Evolutionary conservation across 2,797 vertebrate species (phyloP).

Genomic region (Alcedo atthis): DNA sequence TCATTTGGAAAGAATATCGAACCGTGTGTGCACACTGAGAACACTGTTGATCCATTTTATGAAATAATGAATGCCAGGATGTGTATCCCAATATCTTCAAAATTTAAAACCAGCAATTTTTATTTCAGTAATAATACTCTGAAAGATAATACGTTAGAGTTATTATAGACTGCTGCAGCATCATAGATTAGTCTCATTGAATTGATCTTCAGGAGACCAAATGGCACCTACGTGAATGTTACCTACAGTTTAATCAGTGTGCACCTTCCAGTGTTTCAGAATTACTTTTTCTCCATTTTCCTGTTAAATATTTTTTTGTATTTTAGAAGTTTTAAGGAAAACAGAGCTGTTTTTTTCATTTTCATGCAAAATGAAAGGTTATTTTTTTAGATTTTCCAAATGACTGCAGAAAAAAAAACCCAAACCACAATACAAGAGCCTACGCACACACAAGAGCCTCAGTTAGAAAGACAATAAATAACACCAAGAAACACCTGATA

Average conservation of each 20-base stretch:
- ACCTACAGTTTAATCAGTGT: conserved; percentile 42
- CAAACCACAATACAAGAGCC: neutral
- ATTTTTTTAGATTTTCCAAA: neutral
- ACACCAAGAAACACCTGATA: neutral
- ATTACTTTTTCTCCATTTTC: neutral
- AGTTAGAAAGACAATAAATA: neutral
- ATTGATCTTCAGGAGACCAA: conserved; percentile 50
- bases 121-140: conserved; percentile 53
- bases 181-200: conserved; percentile 30
- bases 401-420: neutral
- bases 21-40: conserved; percentile 23
- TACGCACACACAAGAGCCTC: neutral
- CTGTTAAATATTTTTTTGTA: neutral
- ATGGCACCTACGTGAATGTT: neutral
- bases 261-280: neutral
- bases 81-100: conserved; percentile 12
- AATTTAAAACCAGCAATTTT: conserved; percentile 58
- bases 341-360: neutral
- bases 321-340: neutral
- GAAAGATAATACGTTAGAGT: conserved; percentile 19
- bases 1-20: neutral
- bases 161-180: conserved; percentile 27
- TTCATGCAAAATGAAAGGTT: neutral
- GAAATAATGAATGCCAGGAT: conserved; percentile 51
- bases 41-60: conserved; percentile 47